These are phyloP conservation scores for Autographa pulchrina DNA, from an alignment of 2,888 invertebrate genomes.

Conservation along the genomic window DNA sequence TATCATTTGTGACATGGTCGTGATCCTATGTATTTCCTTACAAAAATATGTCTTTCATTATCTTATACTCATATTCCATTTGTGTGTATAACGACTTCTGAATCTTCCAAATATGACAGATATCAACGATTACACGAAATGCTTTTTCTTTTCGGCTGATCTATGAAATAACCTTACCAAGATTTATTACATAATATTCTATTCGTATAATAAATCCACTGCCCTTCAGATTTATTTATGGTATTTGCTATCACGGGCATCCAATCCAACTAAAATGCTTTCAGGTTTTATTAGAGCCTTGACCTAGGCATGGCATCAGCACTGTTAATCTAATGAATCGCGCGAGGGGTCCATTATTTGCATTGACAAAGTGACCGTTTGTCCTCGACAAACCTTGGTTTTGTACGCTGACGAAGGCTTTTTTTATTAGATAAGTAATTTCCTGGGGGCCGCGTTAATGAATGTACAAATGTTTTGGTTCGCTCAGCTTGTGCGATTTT, in stretches of 20 bases:
- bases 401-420: slow-evolving; percentile 25
- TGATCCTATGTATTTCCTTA: neutral
- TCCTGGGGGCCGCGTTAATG: neutral
- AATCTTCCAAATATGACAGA: neutral
- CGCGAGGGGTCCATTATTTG: slow-evolving; percentile 52
- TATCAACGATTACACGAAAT: neutral
- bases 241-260: slow-evolving; percentile 21
- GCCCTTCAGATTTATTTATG: slow-evolving; percentile 15
- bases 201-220: slow-evolving; percentile 15
- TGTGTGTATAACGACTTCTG: neutral
- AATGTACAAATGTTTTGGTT: neutral
- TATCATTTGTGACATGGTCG: too few species aligned
- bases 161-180: slow-evolving; percentile 8
- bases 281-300: slow-evolving; percentile 48
- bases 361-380: slow-evolving; percentile 46
- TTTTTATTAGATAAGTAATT: slow-evolving; percentile 23
- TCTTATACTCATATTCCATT: neutral
- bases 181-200: slow-evolving; percentile 3
- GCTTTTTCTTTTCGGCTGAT: neutral
- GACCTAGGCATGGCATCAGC: slow-evolving; percentile 37
- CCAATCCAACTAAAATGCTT: slow-evolving; percentile 45
- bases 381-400: slow-evolving; percentile 46
- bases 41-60: neutral
- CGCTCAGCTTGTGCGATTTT: neutral
- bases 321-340: slow-evolving; percentile 48